phyloP scores from a whole-genome alignment of 2,888 invertebrate genomes.

The Allolobophora icterica region DNA sequence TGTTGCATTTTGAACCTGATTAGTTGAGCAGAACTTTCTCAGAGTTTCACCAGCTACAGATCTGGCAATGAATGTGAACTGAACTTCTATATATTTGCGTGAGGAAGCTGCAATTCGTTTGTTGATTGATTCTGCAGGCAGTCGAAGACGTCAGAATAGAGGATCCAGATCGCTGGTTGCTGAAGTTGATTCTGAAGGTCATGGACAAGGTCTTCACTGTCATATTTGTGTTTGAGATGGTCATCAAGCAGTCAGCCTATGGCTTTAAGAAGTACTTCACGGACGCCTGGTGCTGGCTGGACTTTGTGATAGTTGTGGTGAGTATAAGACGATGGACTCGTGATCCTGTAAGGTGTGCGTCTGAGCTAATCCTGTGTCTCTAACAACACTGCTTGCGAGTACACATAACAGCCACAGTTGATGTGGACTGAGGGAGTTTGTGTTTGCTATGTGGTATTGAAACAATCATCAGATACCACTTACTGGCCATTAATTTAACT shows the following conservation, averaged over 20 bases:
- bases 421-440: no score
- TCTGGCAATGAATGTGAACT: no score
- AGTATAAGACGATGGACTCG: slow-evolving; percentile 60
- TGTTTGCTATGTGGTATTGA: no score
- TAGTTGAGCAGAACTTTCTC: no score
- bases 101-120: neutral
- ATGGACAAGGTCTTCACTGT: slow-evolving; percentile 97
- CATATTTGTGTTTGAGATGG: slow-evolving; percentile 97
- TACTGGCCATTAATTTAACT: no score
- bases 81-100: neutral
- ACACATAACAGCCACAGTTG: no score
- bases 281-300: slow-evolving; percentile 99
- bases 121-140: slow-evolving; percentile 47
- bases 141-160: slow-evolving; percentile 30
- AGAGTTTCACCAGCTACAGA: no score
- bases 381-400: no score
- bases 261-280: slow-evolving; percentile 97
- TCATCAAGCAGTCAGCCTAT: slow-evolving; percentile 96
- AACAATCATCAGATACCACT: no score
- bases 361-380: neutral
- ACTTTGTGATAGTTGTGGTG: slow-evolving; percentile 98
- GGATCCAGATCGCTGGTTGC: slow-evolving; percentile 77
- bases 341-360: no score
- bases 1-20: no score
- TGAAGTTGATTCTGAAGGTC: slow-evolving; percentile 69